phyloP scores from a whole-genome alignment of 1,140 invertebrate genomes.

The Rhagoletis zephyria region DNA sequence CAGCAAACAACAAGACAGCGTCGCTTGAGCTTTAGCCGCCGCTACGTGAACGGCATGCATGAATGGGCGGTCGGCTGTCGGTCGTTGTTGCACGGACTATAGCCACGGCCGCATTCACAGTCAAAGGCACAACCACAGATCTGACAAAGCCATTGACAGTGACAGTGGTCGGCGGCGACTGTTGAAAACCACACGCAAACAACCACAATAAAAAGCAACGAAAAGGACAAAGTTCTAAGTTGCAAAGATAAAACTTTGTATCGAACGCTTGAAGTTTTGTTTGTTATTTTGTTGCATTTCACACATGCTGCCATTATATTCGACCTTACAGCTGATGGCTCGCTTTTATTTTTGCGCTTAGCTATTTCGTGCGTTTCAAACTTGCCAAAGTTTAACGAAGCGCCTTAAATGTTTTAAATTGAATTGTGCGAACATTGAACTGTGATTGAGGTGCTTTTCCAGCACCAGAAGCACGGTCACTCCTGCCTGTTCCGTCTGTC shows the following conservation, averaged over 20 bases:
- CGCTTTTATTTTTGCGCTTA: not conserved
- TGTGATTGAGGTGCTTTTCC: not conserved
- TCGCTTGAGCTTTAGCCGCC: not conserved
- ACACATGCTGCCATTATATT: too few relatives aligned
- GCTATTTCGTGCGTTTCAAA: not conserved
- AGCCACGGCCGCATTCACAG: too few relatives aligned
- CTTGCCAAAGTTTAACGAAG: not conserved
- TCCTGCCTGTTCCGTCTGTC: not conserved
- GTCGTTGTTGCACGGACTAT: not conserved
- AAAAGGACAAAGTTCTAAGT: not conserved
- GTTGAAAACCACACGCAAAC: not conserved
- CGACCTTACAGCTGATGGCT: not conserved
- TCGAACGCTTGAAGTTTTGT: too few relatives aligned
- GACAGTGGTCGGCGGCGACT: not conserved
- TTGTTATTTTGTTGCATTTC: too few relatives aligned
- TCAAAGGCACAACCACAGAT: not conserved
- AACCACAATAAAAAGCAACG: not conserved
- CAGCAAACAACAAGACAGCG: not conserved
- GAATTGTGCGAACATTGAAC: slow-evolving; percentile 29
- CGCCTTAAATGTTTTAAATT: slow-evolving; percentile 15
- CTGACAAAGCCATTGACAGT: slow-evolving; percentile 33
- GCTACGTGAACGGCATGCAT: slow-evolving; percentile 28
- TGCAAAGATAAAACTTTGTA: not conserved
- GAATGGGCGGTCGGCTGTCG: not conserved
- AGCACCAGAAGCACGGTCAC: not conserved